phyloP scores from a whole-genome alignment of 2,113 vertebrate species.

The Chauna torquata region DNA sequence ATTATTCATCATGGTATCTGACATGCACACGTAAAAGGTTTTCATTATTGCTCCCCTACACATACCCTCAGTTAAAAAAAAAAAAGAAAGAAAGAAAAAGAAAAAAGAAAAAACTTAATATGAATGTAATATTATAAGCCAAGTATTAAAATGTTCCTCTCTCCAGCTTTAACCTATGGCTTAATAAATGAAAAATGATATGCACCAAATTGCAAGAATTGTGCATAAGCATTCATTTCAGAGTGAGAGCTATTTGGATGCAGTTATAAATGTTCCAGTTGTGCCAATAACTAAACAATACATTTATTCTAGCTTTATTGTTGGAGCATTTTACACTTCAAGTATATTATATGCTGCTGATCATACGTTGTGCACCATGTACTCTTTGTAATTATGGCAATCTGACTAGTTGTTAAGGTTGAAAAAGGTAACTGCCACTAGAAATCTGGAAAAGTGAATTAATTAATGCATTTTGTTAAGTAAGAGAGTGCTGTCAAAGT shows the following conservation, averaged over 20 bases:
- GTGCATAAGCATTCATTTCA: not conserved
- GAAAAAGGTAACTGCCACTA: conserved; percentile 46
- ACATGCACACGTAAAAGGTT: not conserved
- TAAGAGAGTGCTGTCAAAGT: conserved; percentile 30
- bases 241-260: not conserved
- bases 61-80: not conserved
- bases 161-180: not conserved
- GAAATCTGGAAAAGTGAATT: conserved; percentile 37
- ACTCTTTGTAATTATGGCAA: conserved; percentile 41
- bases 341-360: conserved; percentile 21
- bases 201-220: not conserved
- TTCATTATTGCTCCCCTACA: not conserved
- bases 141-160: conserved; percentile 12
- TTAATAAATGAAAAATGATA: conserved; percentile 40
- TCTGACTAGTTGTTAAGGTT: conserved; percentile 22
- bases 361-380: not conserved
- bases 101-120: not conserved
- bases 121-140: not conserved
- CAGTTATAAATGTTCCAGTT: not conserved
- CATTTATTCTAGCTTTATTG: conserved; percentile 14
- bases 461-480: conserved; percentile 35
- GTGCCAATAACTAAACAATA: conserved; percentile 44
- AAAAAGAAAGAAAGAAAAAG: no score
- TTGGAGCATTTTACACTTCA: conserved; percentile 44
- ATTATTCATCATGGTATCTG: not conserved